phyloP scores from a whole-genome alignment of 2,888 invertebrate species.

The Helleia helle region DNA sequence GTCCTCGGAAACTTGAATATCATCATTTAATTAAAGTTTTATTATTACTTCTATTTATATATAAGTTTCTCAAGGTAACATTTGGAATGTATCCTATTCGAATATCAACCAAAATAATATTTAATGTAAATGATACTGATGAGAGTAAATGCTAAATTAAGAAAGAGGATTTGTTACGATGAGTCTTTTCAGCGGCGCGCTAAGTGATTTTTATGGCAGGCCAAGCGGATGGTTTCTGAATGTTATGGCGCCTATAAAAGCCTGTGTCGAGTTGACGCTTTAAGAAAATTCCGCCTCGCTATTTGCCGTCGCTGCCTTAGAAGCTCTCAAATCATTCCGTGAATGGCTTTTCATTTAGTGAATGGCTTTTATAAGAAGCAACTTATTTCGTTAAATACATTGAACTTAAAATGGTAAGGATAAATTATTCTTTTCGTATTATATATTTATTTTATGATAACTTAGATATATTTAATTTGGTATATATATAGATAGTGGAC shows the following conservation, averaged over 20 bases:
- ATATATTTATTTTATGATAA: too few species aligned
- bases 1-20: constrained; percentile 10
- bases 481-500: too few species aligned
- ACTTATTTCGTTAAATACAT: constrained; percentile 34
- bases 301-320: constrained; percentile 31
- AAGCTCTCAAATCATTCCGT: constrained; percentile 53
- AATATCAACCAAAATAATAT: too few species aligned
- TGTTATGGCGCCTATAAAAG: constrained; percentile 63
- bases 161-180: constrained; percentile 2
- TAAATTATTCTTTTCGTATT: constrained; percentile 23
- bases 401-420: constrained; percentile 41
- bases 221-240: constrained; percentile 49
- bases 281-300: constrained; percentile 46
- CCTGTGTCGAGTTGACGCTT: constrained; percentile 56
- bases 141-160: background rate
- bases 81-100: too few species aligned
- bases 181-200: constrained; percentile 21
- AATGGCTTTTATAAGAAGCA: constrained; percentile 45
- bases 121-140: too few species aligned
- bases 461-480: too few species aligned
- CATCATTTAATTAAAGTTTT: constrained; percentile 9
- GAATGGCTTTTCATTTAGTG: constrained; percentile 41
- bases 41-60: background rate
- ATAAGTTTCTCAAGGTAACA: too few species aligned
- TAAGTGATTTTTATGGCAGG: constrained; percentile 58